These are phyloP conservation scores for Nymphalis io DNA, from an alignment of 1,140 invertebrate species.

Conservation along the genomic window DNA sequence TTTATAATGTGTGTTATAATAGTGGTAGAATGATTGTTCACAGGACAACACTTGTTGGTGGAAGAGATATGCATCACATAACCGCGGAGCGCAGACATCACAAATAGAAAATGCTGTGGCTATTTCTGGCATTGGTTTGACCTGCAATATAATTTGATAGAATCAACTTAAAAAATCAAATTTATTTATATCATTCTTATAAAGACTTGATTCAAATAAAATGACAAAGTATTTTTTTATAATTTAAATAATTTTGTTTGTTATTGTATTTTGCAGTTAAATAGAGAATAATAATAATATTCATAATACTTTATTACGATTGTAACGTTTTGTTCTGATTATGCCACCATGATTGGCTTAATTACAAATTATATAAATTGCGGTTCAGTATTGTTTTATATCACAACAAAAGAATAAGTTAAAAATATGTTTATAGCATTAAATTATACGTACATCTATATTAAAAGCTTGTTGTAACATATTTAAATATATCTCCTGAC, in stretches of 20 bases:
- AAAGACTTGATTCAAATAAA: background rate
- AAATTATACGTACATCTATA: conserved; percentile 48
- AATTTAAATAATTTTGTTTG: no score
- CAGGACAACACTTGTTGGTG: conserved; percentile 47
- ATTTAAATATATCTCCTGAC: conserved; percentile 48
- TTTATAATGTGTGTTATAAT: conserved; percentile 24
- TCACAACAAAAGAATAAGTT: background rate
- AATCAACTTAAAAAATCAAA: conserved; percentile 1
- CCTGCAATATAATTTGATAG: conserved; percentile 32
- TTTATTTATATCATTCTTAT: background rate
- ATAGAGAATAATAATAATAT: no score
- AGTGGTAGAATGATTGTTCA: conserved; percentile 42
- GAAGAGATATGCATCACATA: conserved; percentile 49
- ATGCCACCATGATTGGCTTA: no score
- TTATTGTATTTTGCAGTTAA: no score
- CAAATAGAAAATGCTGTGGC: conserved; percentile 48
- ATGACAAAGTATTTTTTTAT: no score
- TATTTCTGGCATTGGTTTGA: conserved; percentile 27
- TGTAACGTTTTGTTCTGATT: no score
- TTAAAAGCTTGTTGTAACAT: conserved; percentile 52
- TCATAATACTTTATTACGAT: no score
- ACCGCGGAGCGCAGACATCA: conserved; percentile 47
- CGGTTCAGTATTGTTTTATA: background rate
- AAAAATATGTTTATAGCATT: background rate
- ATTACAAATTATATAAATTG: no score